A percentile compares a stretch with the other conserved stretches of the same genome.
phyloP scores from a whole-genome alignment of 1,140 invertebrate species.

The Drosophila santomea region DNA sequence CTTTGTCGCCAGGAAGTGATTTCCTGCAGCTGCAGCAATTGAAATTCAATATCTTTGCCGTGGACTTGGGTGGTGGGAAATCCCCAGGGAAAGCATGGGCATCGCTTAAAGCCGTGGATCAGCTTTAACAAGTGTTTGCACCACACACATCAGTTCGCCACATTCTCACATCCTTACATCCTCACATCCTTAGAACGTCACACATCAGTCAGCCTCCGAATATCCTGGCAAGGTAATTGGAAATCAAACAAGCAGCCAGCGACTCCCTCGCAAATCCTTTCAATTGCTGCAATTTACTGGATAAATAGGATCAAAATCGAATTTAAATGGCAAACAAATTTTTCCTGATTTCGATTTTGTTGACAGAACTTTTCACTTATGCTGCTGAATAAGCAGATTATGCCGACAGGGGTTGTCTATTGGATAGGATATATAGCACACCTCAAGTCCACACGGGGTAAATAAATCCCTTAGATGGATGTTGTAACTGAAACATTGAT shows the following conservation, averaged over 20 bases:
- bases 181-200: constrained; percentile 7
- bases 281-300: constrained; percentile 83
- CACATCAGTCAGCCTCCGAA: constrained; percentile 38
- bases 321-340: constrained; percentile 84
- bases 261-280: constrained; percentile 73
- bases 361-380: constrained; percentile 84
- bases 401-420: constrained; percentile 54
- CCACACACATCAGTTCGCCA: constrained; percentile 17
- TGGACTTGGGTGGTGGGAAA: constrained; percentile 6
- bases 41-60: constrained; percentile 70
- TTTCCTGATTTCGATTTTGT: constrained; percentile 79
- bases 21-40: constrained; percentile 71
- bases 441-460: constrained; percentile 40
- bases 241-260: constrained; percentile 71
- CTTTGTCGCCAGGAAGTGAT: constrained; percentile 70
- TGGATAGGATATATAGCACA: constrained; percentile 46
- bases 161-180: neutral
- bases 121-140: constrained; percentile 66
- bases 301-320: constrained; percentile 84
- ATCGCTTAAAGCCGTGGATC: constrained; percentile 57
- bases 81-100: constrained; percentile 1
- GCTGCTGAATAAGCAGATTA: constrained; percentile 81
- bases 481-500: too few species aligned
- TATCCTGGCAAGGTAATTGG: constrained; percentile 73
- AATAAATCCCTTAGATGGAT: neutral